Conservation (phyloP, 2,888 invertebrate genomes). For the Dyspetes luteomarginatus region DNA sequence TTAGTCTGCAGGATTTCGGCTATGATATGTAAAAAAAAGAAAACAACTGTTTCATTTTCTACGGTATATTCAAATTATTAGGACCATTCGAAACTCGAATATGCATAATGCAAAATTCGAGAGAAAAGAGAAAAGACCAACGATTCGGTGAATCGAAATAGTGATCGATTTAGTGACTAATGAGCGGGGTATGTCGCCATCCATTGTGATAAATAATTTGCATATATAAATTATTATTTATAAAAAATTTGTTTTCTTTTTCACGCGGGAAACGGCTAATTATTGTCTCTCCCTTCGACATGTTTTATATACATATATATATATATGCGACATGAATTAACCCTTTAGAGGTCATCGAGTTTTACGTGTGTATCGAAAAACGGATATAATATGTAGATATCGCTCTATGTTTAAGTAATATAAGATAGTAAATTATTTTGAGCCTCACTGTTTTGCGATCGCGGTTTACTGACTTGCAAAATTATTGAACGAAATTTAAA, state of each 20-base stretch:
- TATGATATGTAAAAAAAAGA: neutral
- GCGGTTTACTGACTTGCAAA: slow-evolving; percentile 44
- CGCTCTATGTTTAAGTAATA: slow-evolving; percentile 50
- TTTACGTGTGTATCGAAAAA: slow-evolving; percentile 15
- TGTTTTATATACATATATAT: slow-evolving; percentile 35
- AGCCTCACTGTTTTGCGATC: slow-evolving; percentile 44
- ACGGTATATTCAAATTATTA: slow-evolving; percentile 38
- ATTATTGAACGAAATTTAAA: slow-evolving; percentile 28
- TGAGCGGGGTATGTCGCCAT: slow-evolving; percentile 59
- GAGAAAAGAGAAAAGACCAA: slow-evolving; percentile 49
- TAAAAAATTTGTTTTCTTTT: neutral
- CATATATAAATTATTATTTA: slow-evolving; percentile 54
- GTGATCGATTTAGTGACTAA: slow-evolving; percentile 61
- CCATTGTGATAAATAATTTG: slow-evolving; percentile 65
- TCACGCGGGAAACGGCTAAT: too few relatives aligned
- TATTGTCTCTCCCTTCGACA: neutral
- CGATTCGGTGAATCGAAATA: slow-evolving; percentile 62
- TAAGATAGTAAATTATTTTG: slow-evolving; percentile 50
- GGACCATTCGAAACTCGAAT: slow-evolving; percentile 11
- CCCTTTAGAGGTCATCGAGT: neutral
- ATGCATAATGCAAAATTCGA: slow-evolving; percentile 42
- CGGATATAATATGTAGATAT: slow-evolving; percentile 47
- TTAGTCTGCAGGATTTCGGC: slow-evolving; percentile 15
- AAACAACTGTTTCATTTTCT: slow-evolving; percentile 32
- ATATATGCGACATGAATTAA: slow-evolving; percentile 23